These are phyloP conservation scores for Hydrophis major DNA, from an alignment of 2,797 vertebrate species.

Conservation along the genomic window DNA sequence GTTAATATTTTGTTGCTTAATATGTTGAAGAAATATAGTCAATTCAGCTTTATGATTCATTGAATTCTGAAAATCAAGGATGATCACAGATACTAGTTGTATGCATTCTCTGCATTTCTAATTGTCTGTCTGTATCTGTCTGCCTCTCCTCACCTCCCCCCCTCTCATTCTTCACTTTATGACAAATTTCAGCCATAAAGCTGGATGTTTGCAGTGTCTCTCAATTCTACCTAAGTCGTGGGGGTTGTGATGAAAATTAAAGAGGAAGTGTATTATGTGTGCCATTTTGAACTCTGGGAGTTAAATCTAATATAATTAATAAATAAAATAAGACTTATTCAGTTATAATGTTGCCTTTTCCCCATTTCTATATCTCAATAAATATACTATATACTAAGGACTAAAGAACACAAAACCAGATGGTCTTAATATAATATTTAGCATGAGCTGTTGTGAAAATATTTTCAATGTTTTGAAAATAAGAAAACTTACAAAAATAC, in stretches of 20 bases:
- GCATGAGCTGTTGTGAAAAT: conserved; percentile 23
- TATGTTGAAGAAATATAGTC: not conserved
- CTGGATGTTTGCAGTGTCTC: not conserved
- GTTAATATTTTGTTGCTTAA: not conserved
- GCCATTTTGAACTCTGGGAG: not conserved
- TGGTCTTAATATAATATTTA: conserved; percentile 47
- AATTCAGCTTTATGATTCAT: not conserved
- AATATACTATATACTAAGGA: not conserved
- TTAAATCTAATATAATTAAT: not conserved
- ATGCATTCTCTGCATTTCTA: not conserved
- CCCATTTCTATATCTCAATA: fast-evolving
- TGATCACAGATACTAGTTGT: not conserved
- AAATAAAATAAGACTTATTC: conserved; percentile 32
- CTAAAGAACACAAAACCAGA: not conserved
- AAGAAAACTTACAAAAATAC: not conserved
- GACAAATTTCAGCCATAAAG: conserved; percentile 22
- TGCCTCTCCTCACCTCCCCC: too few relatives aligned
- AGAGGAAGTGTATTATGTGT: not conserved
- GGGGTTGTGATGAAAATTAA: not conserved
- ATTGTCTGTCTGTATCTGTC: too few relatives aligned
- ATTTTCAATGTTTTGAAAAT: not conserved
- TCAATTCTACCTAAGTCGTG: not conserved
- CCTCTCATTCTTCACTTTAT: not conserved
- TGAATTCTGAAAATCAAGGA: not conserved
- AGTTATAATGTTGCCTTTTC: fast-evolving